phyloP scores from a whole-genome alignment of 2,797 vertebrate species.

The Platalea minor region DNA sequence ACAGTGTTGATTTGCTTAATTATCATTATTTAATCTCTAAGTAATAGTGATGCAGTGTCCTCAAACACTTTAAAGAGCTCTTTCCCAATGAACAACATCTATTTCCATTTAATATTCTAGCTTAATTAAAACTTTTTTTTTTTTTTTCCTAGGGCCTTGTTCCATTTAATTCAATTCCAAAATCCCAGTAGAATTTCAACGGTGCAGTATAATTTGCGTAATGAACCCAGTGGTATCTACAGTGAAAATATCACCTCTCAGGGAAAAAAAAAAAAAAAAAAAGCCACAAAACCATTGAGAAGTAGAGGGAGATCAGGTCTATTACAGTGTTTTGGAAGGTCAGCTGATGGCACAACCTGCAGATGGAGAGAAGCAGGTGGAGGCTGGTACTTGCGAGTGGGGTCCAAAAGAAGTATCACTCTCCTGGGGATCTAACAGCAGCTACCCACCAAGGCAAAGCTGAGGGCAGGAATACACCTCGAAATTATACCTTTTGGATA shows the following conservation, averaged over 20 bases:
- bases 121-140: not conserved
- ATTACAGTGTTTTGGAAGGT: not conserved
- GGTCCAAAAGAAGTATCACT: not conserved
- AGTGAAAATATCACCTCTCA: not conserved
- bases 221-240: not conserved
- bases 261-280: too few relatives aligned
- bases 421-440: not conserved
- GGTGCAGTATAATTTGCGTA: not conserved
- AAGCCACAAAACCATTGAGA: not conserved
- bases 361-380: not conserved
- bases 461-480: not conserved
- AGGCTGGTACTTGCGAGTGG: not conserved
- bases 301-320: not conserved
- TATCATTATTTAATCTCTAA: not conserved
- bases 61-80: not conserved
- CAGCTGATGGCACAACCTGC: not conserved
- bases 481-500: not conserved
- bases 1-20: not conserved
- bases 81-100: not conserved
- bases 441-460: not conserved
- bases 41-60: not conserved
- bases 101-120: not conserved
- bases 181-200: not conserved
- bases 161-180: not conserved
- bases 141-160: not conserved